A percentile compares a stretch with the other conserved stretches of the same genome.
Evolutionary conservation across 1,140 invertebrate genomes (phyloP).

Genomic region (Sarcophaga peregrina): DNA sequence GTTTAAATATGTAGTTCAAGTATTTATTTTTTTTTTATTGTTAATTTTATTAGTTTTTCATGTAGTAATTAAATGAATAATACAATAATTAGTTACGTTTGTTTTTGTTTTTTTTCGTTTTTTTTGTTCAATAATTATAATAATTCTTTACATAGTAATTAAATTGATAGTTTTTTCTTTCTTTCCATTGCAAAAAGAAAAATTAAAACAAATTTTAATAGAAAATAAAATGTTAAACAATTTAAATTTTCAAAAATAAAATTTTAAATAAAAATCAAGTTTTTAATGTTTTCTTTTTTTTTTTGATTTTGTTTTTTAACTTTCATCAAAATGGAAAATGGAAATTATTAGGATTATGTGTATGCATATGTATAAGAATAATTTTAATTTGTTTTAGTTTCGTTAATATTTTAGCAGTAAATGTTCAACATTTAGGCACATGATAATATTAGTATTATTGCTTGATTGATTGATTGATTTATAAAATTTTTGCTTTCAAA

Average conservation of each 20-base stretch:
- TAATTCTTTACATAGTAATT: background rate
- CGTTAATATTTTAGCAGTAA: slow-evolving; percentile 43
- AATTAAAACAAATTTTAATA: slow-evolving; percentile 38
- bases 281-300: background rate
- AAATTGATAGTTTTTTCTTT: background rate
- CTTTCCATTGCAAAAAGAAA: background rate
- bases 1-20: too few species aligned
- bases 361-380: slow-evolving; percentile 6
- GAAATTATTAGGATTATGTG: background rate
- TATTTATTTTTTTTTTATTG: too few species aligned
- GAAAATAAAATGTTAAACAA: background rate
- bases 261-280: too few species aligned
- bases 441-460: slow-evolving; percentile 32
- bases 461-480: slow-evolving; percentile 7
- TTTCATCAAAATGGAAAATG: background rate
- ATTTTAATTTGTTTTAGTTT: background rate
- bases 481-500: background rate
- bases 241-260: slow-evolving; percentile 15
- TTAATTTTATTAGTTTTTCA: background rate
- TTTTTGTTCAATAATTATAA: slow-evolving; percentile 14
- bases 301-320: slow-evolving; percentile 20
- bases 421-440: slow-evolving; percentile 45
- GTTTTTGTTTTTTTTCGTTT: background rate
- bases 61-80: background rate
- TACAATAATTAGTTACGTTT: background rate